phyloP scores from a whole-genome alignment of 2,797 vertebrate species.

The Manis crassicaudata region DNA sequence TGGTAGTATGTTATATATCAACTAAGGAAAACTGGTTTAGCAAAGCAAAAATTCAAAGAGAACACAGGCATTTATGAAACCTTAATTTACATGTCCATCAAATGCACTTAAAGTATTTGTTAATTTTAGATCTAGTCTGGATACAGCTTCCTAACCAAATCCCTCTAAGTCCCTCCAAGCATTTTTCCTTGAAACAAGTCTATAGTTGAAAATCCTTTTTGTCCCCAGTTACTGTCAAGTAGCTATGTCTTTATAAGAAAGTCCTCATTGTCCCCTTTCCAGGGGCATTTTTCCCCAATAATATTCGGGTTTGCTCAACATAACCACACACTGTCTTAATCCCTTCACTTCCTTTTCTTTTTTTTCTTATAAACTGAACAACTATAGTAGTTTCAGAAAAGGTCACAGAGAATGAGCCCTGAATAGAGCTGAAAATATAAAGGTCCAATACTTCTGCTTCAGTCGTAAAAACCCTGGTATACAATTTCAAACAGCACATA shows the following conservation, averaged over 20 bases:
- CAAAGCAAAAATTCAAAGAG: not conserved
- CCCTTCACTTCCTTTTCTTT: not conserved
- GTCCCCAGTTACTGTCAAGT: not conserved
- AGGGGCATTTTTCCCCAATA: not conserved
- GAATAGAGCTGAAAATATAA: not conserved
- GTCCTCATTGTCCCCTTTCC: not conserved
- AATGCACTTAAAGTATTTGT: not conserved
- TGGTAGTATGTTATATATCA: not conserved
- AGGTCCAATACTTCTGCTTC: not conserved
- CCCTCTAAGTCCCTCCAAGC: not conserved
- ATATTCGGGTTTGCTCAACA: not conserved
- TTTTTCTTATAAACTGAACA: slow-evolving; percentile 28
- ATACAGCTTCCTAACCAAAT: slow-evolving; percentile 23
- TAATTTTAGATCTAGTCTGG: slow-evolving; percentile 29
- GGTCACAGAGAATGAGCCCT: not conserved
- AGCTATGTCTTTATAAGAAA: not conserved
- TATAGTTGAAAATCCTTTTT: not conserved
- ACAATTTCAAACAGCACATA: not conserved
- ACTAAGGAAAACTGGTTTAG: slow-evolving; percentile 8
- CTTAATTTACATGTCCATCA: not conserved
- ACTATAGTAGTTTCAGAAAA: not conserved
- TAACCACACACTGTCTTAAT: not conserved
- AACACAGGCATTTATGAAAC: not conserved
- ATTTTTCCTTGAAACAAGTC: not conserved
- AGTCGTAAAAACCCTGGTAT: not conserved